A percentile compares a stretch with the other conserved stretches of the same genome.
These are phyloP conservation scores for Drosophila mayaguana DNA, from an alignment of 2,888 invertebrate genomes.

Conservation along the genomic window DNA sequence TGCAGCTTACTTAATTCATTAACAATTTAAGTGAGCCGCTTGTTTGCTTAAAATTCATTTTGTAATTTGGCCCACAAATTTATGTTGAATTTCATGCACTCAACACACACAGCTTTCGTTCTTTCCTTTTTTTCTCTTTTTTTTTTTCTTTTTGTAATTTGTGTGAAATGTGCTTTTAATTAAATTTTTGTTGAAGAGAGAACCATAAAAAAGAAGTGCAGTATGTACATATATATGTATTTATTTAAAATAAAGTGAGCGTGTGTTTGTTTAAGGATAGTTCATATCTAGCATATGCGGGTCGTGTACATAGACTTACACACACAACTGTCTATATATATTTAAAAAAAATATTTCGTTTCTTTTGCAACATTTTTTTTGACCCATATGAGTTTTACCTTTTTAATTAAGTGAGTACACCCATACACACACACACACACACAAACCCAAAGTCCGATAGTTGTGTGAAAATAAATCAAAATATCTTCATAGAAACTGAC, in stretches of 20 bases:
- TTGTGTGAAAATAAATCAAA: background rate
- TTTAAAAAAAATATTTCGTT: constrained; percentile 3
- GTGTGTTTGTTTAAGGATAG: constrained; percentile 27
- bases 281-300: constrained; percentile 14
- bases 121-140: background rate
- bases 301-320: background rate
- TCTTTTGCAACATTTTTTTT: constrained; percentile 6
- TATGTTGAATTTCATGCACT: constrained; percentile 33
- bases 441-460: background rate
- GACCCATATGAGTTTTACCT: constrained; percentile 8
- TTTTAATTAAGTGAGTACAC: constrained; percentile 9
- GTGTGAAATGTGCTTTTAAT: constrained; percentile 57
- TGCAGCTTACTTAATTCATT: constrained; percentile 25
- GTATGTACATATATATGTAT: background rate
- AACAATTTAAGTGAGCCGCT: constrained; percentile 24
- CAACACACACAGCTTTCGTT: constrained; percentile 6
- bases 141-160: constrained; percentile 7
- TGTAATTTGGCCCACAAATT: constrained; percentile 52
- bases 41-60: constrained; percentile 46
- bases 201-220: constrained; percentile 3
- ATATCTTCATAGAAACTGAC: background rate
- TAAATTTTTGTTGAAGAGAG: constrained; percentile 48
- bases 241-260: constrained; percentile 13
- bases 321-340: background rate
- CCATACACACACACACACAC: background rate